Percentiles rank a stretch among this genome's conserved stretches.
These are phyloP conservation scores for Notodonta dromedarius DNA, from an alignment of 2,888 invertebrate species.

Conservation along the genomic window DNA sequence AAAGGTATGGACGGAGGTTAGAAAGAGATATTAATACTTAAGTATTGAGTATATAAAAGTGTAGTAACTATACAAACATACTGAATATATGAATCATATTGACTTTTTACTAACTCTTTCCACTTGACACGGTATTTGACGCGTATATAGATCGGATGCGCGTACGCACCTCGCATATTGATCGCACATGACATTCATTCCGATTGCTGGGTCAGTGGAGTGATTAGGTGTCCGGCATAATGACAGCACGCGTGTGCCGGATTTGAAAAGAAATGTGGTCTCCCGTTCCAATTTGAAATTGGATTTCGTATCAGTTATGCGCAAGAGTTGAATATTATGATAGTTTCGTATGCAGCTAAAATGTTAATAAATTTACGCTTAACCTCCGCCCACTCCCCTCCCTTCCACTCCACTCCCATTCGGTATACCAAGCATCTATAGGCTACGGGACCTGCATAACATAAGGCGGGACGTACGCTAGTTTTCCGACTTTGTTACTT, in stretches of 20 bases:
- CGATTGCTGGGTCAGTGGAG: conserved; percentile 6
- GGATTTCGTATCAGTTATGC: not conserved
- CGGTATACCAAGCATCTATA: no score
- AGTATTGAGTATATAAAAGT: no score
- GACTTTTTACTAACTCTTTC: conserved; percentile 8
- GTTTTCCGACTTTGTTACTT: no score
- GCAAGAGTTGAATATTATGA: not conserved
- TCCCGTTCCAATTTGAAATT: conserved; percentile 1
- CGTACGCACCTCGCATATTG: conserved; percentile 2
- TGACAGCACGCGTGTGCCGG: not conserved
- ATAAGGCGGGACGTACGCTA: no score
- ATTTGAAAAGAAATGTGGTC: not conserved
- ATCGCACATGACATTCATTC: conserved; percentile 5
- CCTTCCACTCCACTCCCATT: no score
- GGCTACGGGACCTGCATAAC: no score
- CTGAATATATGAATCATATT: no score
- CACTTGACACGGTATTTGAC: conserved; percentile 17
- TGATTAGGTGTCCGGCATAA: conserved; percentile 4
- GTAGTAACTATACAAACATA: no score
- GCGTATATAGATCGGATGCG: conserved; percentile 15
- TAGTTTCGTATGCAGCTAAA: not conserved
- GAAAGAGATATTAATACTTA: no score
- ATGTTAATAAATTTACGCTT: no score
- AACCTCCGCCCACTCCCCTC: no score
- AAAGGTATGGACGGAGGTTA: no score